phyloP scores from a whole-genome alignment of 1,140 invertebrate genomes.

The Nasonia vitripennis region DNA sequence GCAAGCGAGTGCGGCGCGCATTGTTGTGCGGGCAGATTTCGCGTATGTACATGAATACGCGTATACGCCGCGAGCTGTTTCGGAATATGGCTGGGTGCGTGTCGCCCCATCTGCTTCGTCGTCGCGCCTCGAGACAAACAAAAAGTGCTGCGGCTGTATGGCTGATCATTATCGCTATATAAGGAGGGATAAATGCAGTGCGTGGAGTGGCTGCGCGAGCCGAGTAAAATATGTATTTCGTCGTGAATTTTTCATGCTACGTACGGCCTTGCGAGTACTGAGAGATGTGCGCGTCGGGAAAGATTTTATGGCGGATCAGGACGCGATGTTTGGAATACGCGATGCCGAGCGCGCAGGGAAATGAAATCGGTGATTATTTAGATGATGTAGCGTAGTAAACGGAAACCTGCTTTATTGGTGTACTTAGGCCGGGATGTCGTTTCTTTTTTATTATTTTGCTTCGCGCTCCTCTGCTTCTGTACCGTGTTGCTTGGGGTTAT shows the following conservation, averaged over 20 bases:
- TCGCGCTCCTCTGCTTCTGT: too few species aligned
- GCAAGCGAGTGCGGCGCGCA: neutral
- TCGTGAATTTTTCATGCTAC: neutral
- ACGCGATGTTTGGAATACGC: neutral
- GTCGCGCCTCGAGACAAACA: neutral
- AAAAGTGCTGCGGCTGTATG: neutral
- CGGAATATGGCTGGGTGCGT: neutral
- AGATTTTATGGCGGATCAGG: neutral
- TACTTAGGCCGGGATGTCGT: too few species aligned
- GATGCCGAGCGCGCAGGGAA: neutral
- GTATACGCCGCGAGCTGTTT: neutral
- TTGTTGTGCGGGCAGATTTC: neutral
- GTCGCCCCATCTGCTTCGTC: neutral
- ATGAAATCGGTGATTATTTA: neutral
- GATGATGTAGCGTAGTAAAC: neutral
- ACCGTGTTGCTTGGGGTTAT: too few species aligned
- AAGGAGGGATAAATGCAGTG: neutral
- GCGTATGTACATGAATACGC: neutral
- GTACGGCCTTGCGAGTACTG: neutral
- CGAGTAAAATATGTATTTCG: neutral
- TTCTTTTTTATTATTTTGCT: too few species aligned
- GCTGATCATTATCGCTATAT: neutral
- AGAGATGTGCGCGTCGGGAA: neutral
- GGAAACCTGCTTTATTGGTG: too few species aligned
- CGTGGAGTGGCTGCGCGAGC: neutral